Conservation (phyloP, 2,888 invertebrate species). For the Melieria crassipennis region DNA sequence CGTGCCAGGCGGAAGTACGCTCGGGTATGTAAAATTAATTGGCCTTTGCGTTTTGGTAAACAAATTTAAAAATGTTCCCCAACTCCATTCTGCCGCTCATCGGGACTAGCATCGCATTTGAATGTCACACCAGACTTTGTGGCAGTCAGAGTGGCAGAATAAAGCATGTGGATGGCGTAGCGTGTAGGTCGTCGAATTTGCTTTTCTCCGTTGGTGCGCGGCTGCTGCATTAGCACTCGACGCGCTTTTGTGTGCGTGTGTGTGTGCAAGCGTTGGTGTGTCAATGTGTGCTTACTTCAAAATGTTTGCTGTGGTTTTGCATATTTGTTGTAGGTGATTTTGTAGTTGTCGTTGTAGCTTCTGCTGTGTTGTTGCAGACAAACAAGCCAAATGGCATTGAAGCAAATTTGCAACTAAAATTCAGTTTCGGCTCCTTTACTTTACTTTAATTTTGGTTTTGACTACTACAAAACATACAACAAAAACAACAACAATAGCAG, state of each 20-base stretch:
- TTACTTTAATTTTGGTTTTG: background rate
- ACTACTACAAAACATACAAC: background rate
- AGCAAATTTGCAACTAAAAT: constrained; percentile 8
- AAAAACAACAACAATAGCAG: background rate
- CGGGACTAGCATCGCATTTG: no score
- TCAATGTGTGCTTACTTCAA: constrained; percentile 9
- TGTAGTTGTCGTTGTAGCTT: constrained; percentile 1
- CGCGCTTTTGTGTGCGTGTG: background rate
- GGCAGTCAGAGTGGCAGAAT: no score
- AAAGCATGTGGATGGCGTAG: no score
- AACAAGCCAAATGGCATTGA: constrained; percentile 3
- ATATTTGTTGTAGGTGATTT: constrained; percentile 2
- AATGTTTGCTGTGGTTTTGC: constrained; percentile 21
- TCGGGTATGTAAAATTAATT: constrained; percentile 29
- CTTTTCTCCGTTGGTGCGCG: no score
- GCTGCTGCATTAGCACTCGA: background rate
- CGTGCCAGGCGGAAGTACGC: constrained; percentile 1
- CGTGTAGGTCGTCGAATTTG: no score
- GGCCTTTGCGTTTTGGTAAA: constrained; percentile 1
- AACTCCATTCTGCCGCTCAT: no score
- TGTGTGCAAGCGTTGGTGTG: background rate
- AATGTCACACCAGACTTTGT: no score
- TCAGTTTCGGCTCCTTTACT: background rate
- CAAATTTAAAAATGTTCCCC: no score
- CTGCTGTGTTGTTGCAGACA: background rate